These are phyloP conservation scores for Anolis sagrei DNA, from an alignment of 2,113 vertebrate species.

Conservation along the genomic window DNA sequence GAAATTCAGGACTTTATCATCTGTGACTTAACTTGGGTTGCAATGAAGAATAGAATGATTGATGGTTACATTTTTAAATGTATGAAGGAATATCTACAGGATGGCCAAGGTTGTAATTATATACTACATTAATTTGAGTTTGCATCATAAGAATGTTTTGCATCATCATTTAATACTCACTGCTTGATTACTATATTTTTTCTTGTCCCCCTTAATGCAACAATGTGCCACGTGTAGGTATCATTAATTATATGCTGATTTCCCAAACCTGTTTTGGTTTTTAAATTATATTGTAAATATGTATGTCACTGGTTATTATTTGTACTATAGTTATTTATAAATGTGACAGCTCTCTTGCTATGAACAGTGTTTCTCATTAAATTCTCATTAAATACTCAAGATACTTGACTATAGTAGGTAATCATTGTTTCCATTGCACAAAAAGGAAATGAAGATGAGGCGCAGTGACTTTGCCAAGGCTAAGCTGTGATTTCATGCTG, in stretches of 20 bases:
- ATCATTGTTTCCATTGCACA: neutral
- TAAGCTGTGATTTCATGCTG: neutral
- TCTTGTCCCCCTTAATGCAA: neutral
- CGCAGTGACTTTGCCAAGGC: neutral
- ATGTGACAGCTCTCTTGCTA: neutral
- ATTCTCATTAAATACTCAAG: neutral
- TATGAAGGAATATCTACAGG: neutral
- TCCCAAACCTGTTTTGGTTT: neutral
- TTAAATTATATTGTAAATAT: neutral
- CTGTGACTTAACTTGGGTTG: conserved; percentile 40
- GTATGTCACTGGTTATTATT: neutral
- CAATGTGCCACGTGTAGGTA: neutral
- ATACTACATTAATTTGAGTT: conserved; percentile 17
- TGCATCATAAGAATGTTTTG: conserved; percentile 28
- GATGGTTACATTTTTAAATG: conserved; percentile 38
- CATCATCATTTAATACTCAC: neutral
- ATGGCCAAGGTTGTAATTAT: conserved; percentile 44
- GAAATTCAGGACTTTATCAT: conserved; percentile 37
- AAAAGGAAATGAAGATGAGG: neutral
- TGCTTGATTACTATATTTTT: neutral
- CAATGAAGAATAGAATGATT: conserved; percentile 26
- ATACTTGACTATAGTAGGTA: neutral
- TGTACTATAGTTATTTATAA: neutral
- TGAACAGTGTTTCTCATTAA: neutral
- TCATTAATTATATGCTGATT: conserved; percentile 24